Evolutionary conservation across 92 coral and sea anemone species (phyloP), one percentile per base, ranked within the genome.

Genomic region (Nematostella vectensis): DNA sequence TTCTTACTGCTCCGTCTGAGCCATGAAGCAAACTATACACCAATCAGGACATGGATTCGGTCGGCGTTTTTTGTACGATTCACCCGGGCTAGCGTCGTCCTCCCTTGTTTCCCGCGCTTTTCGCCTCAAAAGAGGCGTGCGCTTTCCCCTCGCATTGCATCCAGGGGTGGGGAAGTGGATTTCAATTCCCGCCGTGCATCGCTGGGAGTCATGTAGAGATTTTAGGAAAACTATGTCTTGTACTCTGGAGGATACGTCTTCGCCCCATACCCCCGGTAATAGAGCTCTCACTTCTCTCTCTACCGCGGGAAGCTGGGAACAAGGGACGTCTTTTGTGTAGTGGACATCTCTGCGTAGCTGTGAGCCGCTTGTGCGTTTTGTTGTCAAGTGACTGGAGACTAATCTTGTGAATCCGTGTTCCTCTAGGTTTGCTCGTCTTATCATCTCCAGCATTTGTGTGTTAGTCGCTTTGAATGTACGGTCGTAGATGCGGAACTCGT

Each of bases 141-240:
- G 23, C 18, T 45, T 45, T 6, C 4, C 23, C 31, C 3, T 13
- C 18, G 26, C 11, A 11, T 29, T 53, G 44, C 85, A 78, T 2
- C 38, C 38, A 16, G 67, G 25, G 24, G 43, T 29, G 2, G 79
- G 70, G 43, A 65, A 65, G 45, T 78, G 85, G 31, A 78, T 58
- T 55, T 78, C 85, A 12, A 71, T 71, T n/a, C 85, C 85, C 2
- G 78, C 85, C 0, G 72, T 65, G 44, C 85, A 78, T 10, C 40
- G 43, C 19, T 58, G 40, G 16, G 48, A 12, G 21, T 64, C 29
- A n/a, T 39, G 62, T 15, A 57, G 54, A 8, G 56, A 54, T 43
- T 47, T 59, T 11, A n/a, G 25, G 11, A 50, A 67, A 16, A 54
- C 75, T 17, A 71, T 27, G 4, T 55, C 50, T 1, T 66, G 79